phyloP scores from a whole-genome alignment of 1,140 invertebrate genomes.

The Zaprionus taronus region DNA sequence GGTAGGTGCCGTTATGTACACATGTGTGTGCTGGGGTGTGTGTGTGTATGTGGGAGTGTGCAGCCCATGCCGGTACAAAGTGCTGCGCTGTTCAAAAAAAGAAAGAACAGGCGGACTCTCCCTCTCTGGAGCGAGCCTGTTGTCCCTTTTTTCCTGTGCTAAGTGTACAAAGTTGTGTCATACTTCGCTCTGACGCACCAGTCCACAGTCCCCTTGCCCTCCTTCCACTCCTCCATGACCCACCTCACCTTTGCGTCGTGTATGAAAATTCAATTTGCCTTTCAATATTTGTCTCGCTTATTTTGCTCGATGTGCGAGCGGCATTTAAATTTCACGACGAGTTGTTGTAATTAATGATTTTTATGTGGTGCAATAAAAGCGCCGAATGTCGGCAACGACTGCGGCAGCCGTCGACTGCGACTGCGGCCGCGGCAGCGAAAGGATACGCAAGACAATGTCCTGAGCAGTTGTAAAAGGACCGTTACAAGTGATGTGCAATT shows the following conservation, averaged over 20 bases:
- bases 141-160: conserved; percentile 21
- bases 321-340: conserved; percentile 78
- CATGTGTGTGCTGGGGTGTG: conserved; percentile 14
- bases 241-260: conserved; percentile 65
- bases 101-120: conserved; percentile 9
- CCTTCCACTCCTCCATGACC: not conserved
- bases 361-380: conserved; percentile 74
- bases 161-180: conserved; percentile 37
- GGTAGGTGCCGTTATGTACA: conserved; percentile 49
- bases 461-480: conserved; percentile 27
- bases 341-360: conserved; percentile 81
- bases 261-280: conserved; percentile 80
- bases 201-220: conserved; percentile 1
- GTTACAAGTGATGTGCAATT: conserved; percentile 42
- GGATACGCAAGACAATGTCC: conserved; percentile 15
- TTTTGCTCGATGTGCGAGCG: conserved; percentile 54
- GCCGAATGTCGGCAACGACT: conserved; percentile 35
- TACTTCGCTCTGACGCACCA: conserved; percentile 7
- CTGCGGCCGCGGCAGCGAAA: not conserved
- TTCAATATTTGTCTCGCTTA: conserved; percentile 74
- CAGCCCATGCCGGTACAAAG: conserved; percentile 48
- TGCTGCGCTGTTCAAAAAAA: conserved; percentile 65
- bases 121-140: not conserved
- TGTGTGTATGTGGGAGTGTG: conserved; percentile 15
- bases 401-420: conserved; percentile 44